Conservation (phyloP, 2,113 vertebrate genomes). For the Apodemus sylvaticus region DNA sequence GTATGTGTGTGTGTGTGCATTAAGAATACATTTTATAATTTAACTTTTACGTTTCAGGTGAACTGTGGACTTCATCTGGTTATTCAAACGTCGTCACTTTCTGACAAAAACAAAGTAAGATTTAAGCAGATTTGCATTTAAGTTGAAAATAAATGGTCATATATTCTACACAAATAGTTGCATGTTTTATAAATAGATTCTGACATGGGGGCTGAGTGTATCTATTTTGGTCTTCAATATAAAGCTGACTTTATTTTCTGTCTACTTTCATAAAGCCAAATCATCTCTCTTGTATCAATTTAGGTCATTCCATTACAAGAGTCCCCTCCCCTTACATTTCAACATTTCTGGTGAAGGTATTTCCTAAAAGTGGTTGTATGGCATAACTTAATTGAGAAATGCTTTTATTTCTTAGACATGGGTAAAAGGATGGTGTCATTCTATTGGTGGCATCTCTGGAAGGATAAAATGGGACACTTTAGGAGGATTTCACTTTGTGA, state of each 20-base stretch:
- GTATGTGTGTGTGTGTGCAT: not conserved
- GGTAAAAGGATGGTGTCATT: not conserved
- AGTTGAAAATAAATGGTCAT: conserved; percentile 33
- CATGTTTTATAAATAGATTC: conserved; percentile 49
- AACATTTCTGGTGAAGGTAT: conserved; percentile 27
- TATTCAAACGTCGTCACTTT: conserved; percentile 85
- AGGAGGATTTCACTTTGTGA: not conserved
- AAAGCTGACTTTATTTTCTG: conserved; percentile 54
- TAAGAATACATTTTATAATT: conserved; percentile 64
- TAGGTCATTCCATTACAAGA: not conserved
- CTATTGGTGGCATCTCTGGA: not conserved
- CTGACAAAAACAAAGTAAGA: conserved; percentile 88
- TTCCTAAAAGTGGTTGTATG: conserved; percentile 37
- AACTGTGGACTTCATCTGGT: conserved; percentile 89
- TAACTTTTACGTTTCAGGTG: conserved; percentile 77
- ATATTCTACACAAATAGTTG: not conserved
- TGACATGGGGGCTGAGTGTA: conserved; percentile 13
- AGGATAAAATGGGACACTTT: conserved; percentile 34
- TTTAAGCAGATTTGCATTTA: conserved; percentile 49
- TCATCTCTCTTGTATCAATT: conserved; percentile 3
- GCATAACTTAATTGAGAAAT: not conserved
- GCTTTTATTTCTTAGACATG: conserved; percentile 42
- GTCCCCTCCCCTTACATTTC: not conserved
- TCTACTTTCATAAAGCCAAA: not conserved
- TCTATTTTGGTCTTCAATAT: not conserved